Evolutionary conservation across 2,797 vertebrate genomes (phyloP), one percentile per base, ranked within the genome.

Genomic region (Oophaga sylvatica): DNA sequence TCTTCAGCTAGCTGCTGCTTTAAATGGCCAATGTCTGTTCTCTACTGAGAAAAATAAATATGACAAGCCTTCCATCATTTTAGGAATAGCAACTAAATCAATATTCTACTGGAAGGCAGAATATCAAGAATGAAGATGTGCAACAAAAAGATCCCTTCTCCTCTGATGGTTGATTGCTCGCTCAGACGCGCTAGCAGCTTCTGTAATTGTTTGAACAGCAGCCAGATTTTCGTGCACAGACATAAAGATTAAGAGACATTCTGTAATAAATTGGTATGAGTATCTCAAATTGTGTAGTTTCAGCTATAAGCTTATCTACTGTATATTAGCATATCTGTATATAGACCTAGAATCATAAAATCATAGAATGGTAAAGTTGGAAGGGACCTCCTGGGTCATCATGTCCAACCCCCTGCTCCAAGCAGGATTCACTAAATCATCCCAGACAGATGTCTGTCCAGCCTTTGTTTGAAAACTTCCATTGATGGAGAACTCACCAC

Each of bases 11-110:
- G 45, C 22, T 48, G 10, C 22, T 48, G 9, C 29, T 41, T 35
- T 76, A 53, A n/a, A 53, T n/a, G 5, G 35, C 12, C 73, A 76
- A 53, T n/a, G 45, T 45, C 31, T 20, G 19, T 73, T 45, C 11
- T n/a, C 41, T 53, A n/a, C 12, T n/a, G 20, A 48, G 29, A 76
- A n/a, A 26, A 56, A 77, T n/a, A 7, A 75, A 56, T 17, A 77
- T 77, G 75, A 77, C 75, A 77, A 41, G 75, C n/a, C 20, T 77
- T 77, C 75, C 45, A 77, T 77, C 78, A 80, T 22, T 62, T 80
- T 20, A 80, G 59, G 20, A 62, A 80, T 31, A 80, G 60, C 78
- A 80, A 62, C 78, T 62, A 31, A 80, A 80, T 80, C 78, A 80
- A 80, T 80, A 80, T 5, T 62, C 78, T 41, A 35, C 6, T 62